phyloP scores from a whole-genome alignment of 2,888 invertebrate genomes.

The Cephus sareptanus region DNA sequence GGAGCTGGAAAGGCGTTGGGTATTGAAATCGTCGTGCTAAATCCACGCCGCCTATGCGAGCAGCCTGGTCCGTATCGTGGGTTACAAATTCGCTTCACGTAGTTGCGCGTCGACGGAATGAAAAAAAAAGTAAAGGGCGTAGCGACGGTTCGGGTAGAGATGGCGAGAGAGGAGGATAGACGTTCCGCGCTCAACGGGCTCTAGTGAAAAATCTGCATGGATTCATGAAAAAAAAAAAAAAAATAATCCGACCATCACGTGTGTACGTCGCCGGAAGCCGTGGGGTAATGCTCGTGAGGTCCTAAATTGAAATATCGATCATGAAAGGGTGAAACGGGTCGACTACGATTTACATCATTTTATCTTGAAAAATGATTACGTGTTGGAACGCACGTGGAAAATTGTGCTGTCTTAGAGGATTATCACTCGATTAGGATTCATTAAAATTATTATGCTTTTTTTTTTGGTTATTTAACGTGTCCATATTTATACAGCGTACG shows the following conservation, averaged over 20 bases:
- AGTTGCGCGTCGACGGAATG: constrained; percentile 51
- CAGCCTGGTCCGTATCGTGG: constrained; percentile 22
- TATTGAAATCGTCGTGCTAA: constrained; percentile 2
- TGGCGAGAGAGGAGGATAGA: constrained; percentile 23
- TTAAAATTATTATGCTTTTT: neutral
- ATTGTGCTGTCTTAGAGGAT: neutral
- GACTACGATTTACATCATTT: neutral
- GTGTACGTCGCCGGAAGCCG: constrained; percentile 29
- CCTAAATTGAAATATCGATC: constrained; percentile 5
- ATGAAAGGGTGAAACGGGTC: neutral
- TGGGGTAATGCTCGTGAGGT: constrained; percentile 12
- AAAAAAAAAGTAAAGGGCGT: constrained; percentile 48
- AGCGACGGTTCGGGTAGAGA: constrained; percentile 4
- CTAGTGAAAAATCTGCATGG: constrained; percentile 59
- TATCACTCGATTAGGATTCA: neutral
- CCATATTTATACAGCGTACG: too few species aligned
- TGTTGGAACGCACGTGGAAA: neutral
- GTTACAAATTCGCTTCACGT: constrained; percentile 62
- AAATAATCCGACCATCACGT: constrained; percentile 35
- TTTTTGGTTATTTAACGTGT: neutral
- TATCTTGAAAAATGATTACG: neutral
- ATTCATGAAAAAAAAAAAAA: constrained; percentile 33
- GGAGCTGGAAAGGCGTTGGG: neutral
- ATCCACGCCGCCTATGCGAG: neutral
- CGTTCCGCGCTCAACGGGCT: constrained; percentile 16